Base-by-base conservation (phyloP, 2,888 invertebrate species). In the Leptinotarsa juncta region DNA sequence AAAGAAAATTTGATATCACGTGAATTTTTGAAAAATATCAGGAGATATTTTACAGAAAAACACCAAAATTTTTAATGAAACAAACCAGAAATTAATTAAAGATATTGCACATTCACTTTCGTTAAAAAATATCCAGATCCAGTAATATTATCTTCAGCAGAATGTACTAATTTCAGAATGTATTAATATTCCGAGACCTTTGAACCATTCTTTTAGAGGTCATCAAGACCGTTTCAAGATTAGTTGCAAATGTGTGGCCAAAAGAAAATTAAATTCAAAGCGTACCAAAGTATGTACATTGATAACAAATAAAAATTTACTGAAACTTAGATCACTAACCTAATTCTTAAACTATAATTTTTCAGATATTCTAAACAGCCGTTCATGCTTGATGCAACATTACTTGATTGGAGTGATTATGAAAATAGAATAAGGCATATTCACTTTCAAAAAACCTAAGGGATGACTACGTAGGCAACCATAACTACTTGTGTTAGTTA, bases 401-500 rank as follows among this genome's bases (percentile, higher is more conserved):
- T 57, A 20, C 14, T 57, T 57, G 15, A 57, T 57, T 57, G 4
- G 14, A 23, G 4, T 57, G 4, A 57, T 26, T 15, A 57, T 57
- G 57, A 23, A 57, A 57, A 26, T 23, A 20, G 23, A 57, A 26
- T 57, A 57, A 57, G 57, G 57, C 57, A 57, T 57, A 57, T 57
- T 57, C 20, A 23, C 20, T 18, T 12, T 20, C 18, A 10, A 53
- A 3, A 14, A 57, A 57, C 18, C 4, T 15, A 12, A 51, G 32
- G 16, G 32, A 50, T 51, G 26, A 15, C 18, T 3, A 16, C 20
- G 10, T 16, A 18, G 10, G 12, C n/a, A 55, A 55, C 3, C 0
- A 3, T 4, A 20, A 10, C 55, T n/a, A n/a, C n/a, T 14, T 51
- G 14, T 12, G 15, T 51, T 16, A n/a, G 51, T 15, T 15, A 15